These are phyloP conservation scores for Paramuricea clavata DNA, from an alignment of 92 coral and sea anemone genomes.

Conservation along the genomic window DNA sequence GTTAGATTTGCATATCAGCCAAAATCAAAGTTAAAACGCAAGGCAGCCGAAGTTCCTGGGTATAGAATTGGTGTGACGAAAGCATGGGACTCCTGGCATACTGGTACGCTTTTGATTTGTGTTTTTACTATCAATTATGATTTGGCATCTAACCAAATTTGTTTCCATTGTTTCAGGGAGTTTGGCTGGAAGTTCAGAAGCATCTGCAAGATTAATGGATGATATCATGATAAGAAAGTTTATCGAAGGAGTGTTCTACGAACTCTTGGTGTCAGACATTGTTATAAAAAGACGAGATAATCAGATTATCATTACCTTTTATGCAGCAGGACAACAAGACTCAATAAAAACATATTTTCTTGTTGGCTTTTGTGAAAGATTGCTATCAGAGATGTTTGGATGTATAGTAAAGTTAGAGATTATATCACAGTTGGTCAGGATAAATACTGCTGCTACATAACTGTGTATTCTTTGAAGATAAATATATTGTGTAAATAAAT, in stretches of 20 bases:
- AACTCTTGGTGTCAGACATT: conserved; percentile 82
- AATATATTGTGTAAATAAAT: not conserved
- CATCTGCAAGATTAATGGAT: conserved; percentile 92
- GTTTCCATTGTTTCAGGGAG: conserved; percentile 69
- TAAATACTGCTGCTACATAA: not conserved
- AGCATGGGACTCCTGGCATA: conserved; percentile 94
- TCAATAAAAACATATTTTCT: conserved; percentile 86
- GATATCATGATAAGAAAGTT: conserved; percentile 94
- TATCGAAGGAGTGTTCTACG: conserved; percentile 95
- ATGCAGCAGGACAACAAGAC: conserved; percentile 70
- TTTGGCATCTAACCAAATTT: conserved; percentile 4
- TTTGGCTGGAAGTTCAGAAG: conserved; percentile 88
- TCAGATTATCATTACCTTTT: conserved; percentile 79
- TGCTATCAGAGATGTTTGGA: conserved; percentile 81
- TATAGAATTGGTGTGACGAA: conserved; percentile 95
- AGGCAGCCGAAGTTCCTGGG: conserved; percentile 80
- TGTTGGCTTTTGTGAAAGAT: conserved; percentile 87
- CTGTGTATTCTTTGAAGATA: not conserved
- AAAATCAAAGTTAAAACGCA: conserved; percentile 72
- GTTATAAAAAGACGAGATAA: conserved; percentile 92
- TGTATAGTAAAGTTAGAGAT: conserved; percentile 90
- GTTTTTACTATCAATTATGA: not conserved
- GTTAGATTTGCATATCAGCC: conserved; percentile 82
- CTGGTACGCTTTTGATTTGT: conserved; percentile 68
- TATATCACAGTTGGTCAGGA: conserved; percentile 30